Evolutionary conservation across 2,797 vertebrate genomes (phyloP), one percentile per base, ranked within the genome.

Genomic region (Notolepis coatsorum): DNA sequence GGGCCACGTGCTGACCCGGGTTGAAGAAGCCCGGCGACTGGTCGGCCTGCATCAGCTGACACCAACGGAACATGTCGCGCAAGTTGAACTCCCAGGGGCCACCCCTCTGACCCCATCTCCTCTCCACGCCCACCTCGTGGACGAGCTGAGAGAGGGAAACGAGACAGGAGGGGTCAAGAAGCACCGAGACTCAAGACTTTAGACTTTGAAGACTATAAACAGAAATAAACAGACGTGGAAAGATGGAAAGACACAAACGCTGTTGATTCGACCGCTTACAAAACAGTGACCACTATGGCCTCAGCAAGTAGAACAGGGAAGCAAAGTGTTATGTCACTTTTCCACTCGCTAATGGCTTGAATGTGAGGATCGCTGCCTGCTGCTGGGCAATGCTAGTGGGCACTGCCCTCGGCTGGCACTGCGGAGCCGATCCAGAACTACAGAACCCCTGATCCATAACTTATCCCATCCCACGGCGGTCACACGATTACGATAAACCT

Each of bases 81-180:
- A 99, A 91, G 79, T 99, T 99, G 87, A 99, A 99, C 80, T 99
- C 98, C 98, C 98, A 99, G 1, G 98, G 96, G 54, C 95, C 96
- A 81, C 98, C 98, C 86, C 90, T 97, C 77, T 97, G 97, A 2
- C 97, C 98, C 97, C 97, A 99, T 24, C 79, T 94, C 68, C 93
- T 95, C 80, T 97, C 95, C 63, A 92, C 65, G 56, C 86, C 93
- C 56, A 99, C 93, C 76, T 98, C 95, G 51, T 93, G 89, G 28
- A 96, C 93, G 31, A 99, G 91, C 97, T 99, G 70, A 25, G 12
- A 66, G 45, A 63, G 39, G 6, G 73, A 33, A 2, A 65, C n/a
- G 23, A 24, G 24, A 49, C 5, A 13, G 20, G 15, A 42, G 39
- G 4, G 6, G 18, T 43, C n/a, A 28, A 17, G 5, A 57, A 43